Base-by-base conservation (phyloP, 2,113 vertebrate genomes). In the Melanerpes formicivorus region DNA sequence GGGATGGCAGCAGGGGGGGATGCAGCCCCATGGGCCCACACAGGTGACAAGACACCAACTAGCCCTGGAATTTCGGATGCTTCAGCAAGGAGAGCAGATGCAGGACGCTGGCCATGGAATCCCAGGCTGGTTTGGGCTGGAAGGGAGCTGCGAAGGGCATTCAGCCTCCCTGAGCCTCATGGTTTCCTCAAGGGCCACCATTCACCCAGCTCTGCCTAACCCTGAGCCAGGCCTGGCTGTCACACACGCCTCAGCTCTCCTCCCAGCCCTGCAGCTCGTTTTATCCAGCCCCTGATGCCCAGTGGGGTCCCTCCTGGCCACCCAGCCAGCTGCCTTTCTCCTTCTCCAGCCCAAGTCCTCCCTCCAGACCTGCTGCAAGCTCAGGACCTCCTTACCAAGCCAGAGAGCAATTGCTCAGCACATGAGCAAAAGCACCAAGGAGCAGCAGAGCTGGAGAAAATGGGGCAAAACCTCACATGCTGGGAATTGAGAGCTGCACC, bases 11-110 rank as follows among this genome's bases (percentile, higher is more conserved):
- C 42, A 63, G 15, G 13, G 21, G 26, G 32, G 18, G 65, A 48
- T 26, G 27, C 37, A 50, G 42, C 42, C 46, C 22, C 29, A 34
- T 1, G 2, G 27, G 40, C 56, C 48, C 46, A 44, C 1, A 1
- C 12, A 8, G 10, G 2, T 3, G 6, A 66, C 52, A 42, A 8
- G 26, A 56, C 3, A 1, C 25, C 5, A 2, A 22, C 9, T 70
- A 65, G 18, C 27, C 32, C 44, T 1, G 0, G 22, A 18, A 48
- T 10, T 82, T 48, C 10, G 54, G 29, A 2, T 58, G 50, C 71
- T 58, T 30, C 75, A 70, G 56, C 62, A 30, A 59, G 46, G 32
- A 75, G 29, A 60, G 7, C 16, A 9, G 19, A 18, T 12, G 17
- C 50, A 54, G 67, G 66, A 34, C 5, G 5, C 1, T 4, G 25